Evolutionary conservation across 1,140 invertebrate species (phyloP).

Genomic region (Drosophila fuyamai): DNA sequence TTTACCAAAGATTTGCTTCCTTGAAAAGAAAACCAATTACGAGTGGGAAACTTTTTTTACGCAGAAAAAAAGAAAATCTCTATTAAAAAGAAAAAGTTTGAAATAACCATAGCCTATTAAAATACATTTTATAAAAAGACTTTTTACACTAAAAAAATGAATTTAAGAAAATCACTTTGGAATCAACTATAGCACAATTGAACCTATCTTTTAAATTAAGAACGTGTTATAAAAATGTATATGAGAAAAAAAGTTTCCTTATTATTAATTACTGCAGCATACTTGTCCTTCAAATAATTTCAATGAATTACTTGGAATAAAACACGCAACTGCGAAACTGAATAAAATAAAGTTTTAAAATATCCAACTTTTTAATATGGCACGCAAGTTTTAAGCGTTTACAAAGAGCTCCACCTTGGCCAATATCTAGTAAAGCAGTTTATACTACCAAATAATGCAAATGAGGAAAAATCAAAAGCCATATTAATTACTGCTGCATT

Average conservation of each 20-base stretch:
- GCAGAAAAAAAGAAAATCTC: background rate
- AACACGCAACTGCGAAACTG: slow-evolving; percentile 21
- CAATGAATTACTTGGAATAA: slow-evolving; percentile 13
- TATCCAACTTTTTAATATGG: background rate
- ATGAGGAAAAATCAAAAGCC: slow-evolving; percentile 12
- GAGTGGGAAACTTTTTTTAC: background rate
- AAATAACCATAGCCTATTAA: background rate
- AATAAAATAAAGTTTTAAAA: slow-evolving; percentile 3
- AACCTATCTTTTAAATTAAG: too few relatives aligned
- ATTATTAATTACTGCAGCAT: slow-evolving; percentile 12
- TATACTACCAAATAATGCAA: slow-evolving; percentile 4
- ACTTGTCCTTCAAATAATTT: background rate
- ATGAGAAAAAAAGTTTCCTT: too few relatives aligned
- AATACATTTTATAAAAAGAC: too few relatives aligned
- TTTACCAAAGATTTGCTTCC: slow-evolving; percentile 1
- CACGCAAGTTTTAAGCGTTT: slow-evolving; percentile 22
- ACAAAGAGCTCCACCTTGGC: background rate
- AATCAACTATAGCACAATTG: too few relatives aligned
- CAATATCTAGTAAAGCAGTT: background rate
- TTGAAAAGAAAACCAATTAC: background rate
- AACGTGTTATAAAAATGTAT: too few relatives aligned
- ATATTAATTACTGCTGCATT: slow-evolving; percentile 37
- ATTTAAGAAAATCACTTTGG: too few relatives aligned
- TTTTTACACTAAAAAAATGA: too few relatives aligned
- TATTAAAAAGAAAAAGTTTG: background rate